Conservation (phyloP, 2,113 vertebrate species). For the Nothoprocta pentlandii region DNA sequence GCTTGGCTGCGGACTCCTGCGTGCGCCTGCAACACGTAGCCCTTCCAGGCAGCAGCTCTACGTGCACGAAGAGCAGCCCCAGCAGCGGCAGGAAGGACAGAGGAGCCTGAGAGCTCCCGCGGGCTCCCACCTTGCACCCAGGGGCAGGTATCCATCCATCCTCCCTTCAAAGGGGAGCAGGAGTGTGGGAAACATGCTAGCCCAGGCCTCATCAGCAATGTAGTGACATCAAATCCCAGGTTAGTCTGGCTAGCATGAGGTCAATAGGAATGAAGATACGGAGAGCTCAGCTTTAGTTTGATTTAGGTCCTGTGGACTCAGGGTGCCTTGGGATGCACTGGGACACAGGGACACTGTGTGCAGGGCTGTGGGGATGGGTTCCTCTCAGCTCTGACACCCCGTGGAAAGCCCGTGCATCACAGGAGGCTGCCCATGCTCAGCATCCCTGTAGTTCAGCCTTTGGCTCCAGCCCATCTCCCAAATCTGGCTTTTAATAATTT, state of each 20-base stretch:
- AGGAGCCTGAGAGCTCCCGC: background rate
- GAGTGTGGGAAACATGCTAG: too few relatives aligned
- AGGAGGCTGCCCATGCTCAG: accelerated
- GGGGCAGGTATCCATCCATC: background rate
- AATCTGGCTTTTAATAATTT: background rate
- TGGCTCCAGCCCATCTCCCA: background rate
- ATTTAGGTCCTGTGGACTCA: background rate
- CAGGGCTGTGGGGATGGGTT: background rate
- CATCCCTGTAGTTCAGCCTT: background rate
- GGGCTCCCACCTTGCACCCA: background rate
- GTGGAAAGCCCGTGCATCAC: background rate
- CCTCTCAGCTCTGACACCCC: background rate
- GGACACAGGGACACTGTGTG: background rate
- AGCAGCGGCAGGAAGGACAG: background rate
- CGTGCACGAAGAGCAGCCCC: too few relatives aligned
- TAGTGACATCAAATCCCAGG: background rate
- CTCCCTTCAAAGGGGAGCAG: too few relatives aligned
- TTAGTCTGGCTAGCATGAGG: too few relatives aligned
- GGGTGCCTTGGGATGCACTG: accelerated
- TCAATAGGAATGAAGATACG: too few relatives aligned
- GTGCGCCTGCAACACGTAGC: background rate
- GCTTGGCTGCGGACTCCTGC: background rate
- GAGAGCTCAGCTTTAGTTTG: too few relatives aligned
- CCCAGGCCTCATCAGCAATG: background rate
- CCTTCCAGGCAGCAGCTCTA: background rate